These are phyloP conservation scores for Macropodus opercularis DNA, from an alignment of 2,797 vertebrate species.

Conservation along the genomic window DNA sequence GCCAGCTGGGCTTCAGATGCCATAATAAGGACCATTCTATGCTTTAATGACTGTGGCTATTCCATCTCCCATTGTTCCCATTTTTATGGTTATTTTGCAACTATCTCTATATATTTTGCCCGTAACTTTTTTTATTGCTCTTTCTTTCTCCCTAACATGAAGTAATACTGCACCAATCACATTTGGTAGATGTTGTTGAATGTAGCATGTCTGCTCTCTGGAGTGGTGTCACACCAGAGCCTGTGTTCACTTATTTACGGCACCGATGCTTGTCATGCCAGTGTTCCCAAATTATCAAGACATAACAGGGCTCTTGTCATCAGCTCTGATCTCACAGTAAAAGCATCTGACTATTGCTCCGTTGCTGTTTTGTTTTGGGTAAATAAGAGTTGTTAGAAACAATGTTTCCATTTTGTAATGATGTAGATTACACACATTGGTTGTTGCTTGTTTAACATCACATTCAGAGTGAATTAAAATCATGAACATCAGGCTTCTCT, in stretches of 20 bases:
- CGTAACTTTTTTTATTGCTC: constrained; percentile 20
- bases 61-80: constrained; percentile 24
- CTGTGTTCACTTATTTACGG: constrained; percentile 74
- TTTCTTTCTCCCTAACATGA: constrained; percentile 19
- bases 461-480: neutral
- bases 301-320: constrained; percentile 63
- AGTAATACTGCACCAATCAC: constrained; percentile 14
- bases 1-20: constrained; percentile 89
- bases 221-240: constrained; percentile 60
- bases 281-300: constrained; percentile 69
- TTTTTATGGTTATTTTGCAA: constrained; percentile 22
- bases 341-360: constrained; percentile 46
- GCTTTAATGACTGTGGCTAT: constrained; percentile 74
- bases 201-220: constrained; percentile 54
- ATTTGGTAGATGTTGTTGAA: constrained; percentile 56
- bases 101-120: constrained; percentile 21
- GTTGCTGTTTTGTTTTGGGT: constrained; percentile 38
- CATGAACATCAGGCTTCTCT: too few relatives aligned
- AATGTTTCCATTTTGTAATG: constrained; percentile 15
- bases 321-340: constrained; percentile 47
- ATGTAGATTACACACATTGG: constrained; percentile 7
- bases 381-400: constrained; percentile 38
- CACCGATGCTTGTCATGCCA: constrained; percentile 59
- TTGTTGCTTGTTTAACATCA: too few relatives aligned
- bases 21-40: constrained; percentile 89